phyloP scores from a whole-genome alignment of 2,888 invertebrate species.

The Fragum fragum region DNA sequence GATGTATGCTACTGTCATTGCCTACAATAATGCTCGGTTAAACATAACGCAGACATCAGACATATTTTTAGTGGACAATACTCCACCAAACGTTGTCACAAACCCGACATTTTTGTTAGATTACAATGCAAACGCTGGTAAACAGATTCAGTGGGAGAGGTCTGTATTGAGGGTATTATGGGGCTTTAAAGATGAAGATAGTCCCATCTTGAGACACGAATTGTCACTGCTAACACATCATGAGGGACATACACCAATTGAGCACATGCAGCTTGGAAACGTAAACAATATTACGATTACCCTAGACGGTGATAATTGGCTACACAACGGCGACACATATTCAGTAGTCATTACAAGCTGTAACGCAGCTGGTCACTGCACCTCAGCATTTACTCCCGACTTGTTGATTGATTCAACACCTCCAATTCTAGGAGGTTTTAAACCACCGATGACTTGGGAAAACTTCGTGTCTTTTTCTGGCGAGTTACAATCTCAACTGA shows the following conservation, averaged over 20 bases:
- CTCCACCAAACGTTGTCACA: constrained; percentile 32
- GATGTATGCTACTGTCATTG: constrained; percentile 57
- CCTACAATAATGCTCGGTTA: constrained; percentile 40
- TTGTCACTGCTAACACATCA: constrained; percentile 57
- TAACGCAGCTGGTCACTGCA: constrained; percentile 70
- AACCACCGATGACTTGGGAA: constrained; percentile 57
- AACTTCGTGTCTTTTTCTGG: constrained; percentile 11
- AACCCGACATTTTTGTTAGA: constrained; percentile 31
- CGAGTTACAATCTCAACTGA: constrained; percentile 15
- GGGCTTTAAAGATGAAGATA: constrained; percentile 61
- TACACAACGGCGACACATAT: constrained; percentile 66
- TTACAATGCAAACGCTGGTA: not conserved
- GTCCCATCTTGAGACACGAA: constrained; percentile 54
- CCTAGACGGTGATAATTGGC: constrained; percentile 41
- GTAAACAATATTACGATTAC: constrained; percentile 49
- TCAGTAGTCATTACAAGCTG: constrained; percentile 58
- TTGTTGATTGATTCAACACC: constrained; percentile 72
- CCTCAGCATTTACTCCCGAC: constrained; percentile 44
- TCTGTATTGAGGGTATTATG: constrained; percentile 56
- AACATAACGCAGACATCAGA: constrained; percentile 43
- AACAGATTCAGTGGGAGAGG: constrained; percentile 53
- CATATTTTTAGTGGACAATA: constrained; percentile 46
- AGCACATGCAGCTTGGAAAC: constrained; percentile 47
- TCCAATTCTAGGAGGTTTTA: constrained; percentile 71
- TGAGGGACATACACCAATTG: constrained; percentile 59